Evolutionary conservation across 1,140 invertebrate genomes (phyloP).

Genomic region (Saccostrea cuccullata): DNA sequence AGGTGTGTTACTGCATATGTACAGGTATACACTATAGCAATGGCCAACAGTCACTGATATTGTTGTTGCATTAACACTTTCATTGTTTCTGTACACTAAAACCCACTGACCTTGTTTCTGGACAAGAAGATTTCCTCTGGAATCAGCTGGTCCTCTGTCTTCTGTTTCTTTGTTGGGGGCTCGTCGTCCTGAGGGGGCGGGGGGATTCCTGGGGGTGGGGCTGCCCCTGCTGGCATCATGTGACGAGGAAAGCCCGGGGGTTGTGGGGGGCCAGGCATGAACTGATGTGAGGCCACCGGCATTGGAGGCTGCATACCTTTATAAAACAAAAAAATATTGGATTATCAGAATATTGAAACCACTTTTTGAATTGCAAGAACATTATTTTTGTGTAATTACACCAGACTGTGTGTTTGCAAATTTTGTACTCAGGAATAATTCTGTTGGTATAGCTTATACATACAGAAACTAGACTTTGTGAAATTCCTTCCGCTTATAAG

Average conservation of each 20-base stretch:
- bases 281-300: slow-evolving; percentile 53
- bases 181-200: slow-evolving; percentile 84
- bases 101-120: slow-evolving; percentile 79
- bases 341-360: neutral
- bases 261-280: slow-evolving; percentile 53
- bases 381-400: no score
- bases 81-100: no score
- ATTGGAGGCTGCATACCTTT: slow-evolving; percentile 66
- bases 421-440: no score
- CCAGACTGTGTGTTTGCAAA: no score
- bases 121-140: slow-evolving; percentile 91
- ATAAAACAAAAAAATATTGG: neutral
- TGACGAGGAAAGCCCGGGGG: slow-evolving; percentile 56
- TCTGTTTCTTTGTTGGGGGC: slow-evolving; percentile 90
- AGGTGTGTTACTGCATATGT: no score
- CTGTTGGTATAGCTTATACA: no score
- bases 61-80: no score
- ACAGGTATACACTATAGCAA: no score
- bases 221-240: slow-evolving; percentile 58
- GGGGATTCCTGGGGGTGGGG: slow-evolving; percentile 62
- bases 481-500: no score
- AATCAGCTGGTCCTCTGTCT: slow-evolving; percentile 95
- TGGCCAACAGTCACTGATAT: no score
- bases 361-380: no score
- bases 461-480: no score